Base-by-base conservation (phyloP, 2,113 vertebrate species). In the Coptodon bakossiorum region DNA sequence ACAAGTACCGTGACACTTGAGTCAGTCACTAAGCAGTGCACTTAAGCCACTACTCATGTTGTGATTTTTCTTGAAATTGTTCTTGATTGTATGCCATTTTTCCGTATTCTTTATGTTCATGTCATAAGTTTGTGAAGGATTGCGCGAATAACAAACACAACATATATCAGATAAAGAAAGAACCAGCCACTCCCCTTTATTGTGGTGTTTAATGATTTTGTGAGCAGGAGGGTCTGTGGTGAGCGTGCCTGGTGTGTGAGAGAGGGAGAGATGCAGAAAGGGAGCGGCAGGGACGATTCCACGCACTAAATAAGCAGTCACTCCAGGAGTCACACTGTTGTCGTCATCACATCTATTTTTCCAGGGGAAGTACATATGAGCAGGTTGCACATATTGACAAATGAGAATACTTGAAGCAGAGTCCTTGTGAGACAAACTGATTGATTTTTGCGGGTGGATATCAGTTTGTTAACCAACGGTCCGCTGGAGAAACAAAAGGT, bases 401-500 rank as follows among this genome's bases (percentile, higher is more conserved):
- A 95, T 92, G 91, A 86, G 36, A 90, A 87, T 68, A 90, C 87
- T 63, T 85, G 38, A 66, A 89, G 83, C 78, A 27, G 80, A 59
- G 88, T 24, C 59, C 78, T 63, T 48, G 54, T 89, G 80, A 91
- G 63, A 91, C 78, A 52, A 86, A 40, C 83, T 83, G 86, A 86
- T 45, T 89, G 61, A 76, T 91, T 85, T 48, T 38, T 61, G 57
- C 36, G 24, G 63, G 71, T 86, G 87, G 88, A 87, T 71, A 48
- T 80, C 89, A 83, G 38, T 87, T 88, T 80, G 78, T 73, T 86
- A 63, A 50, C 27, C 34, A 56, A 86, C 36, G n/a, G 57, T 85
- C 86, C 14, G 73, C 85, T 61, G 81, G 56, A 88, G 59, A 84
- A 90, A 93, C 86, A 71, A 88, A 59, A 81, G 95, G 95, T 95